phyloP scores from a whole-genome alignment of 2,797 vertebrate genomes.

The Eurystomus glaucurus region DNA sequence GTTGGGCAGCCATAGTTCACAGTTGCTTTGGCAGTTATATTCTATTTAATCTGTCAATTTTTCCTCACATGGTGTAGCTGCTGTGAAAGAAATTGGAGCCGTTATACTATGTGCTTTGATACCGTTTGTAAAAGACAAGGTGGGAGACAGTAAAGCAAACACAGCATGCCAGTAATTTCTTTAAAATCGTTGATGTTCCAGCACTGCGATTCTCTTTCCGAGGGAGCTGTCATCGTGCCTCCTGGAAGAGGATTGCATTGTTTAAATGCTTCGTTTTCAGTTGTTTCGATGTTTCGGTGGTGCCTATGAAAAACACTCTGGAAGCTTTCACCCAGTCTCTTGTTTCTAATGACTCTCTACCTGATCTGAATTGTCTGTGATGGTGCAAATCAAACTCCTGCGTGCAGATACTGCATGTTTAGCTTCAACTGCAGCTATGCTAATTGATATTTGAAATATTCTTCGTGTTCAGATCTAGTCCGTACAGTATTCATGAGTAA shows the following conservation, averaged over 20 bases:
- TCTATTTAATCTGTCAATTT: conserved; percentile 82
- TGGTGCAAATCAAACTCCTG: not conserved
- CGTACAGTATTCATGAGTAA: not conserved
- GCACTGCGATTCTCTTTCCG: not conserved
- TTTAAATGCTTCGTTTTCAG: not conserved
- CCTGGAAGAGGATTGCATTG: not conserved
- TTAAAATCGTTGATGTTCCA: conserved; percentile 67
- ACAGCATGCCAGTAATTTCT: conserved; percentile 78
- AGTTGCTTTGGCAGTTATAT: conserved; percentile 70
- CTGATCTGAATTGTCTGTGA: not conserved
- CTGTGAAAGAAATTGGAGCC: conserved; percentile 81
- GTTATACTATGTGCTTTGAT: conserved; percentile 78
- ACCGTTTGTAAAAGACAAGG: conserved; percentile 77
- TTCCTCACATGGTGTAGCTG: conserved; percentile 64
- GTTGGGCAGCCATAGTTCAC: conserved; percentile 60
- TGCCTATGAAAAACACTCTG: not conserved
- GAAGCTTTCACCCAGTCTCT: not conserved
- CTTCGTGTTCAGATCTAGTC: not conserved
- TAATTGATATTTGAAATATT: not conserved
- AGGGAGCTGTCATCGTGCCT: conserved; percentile 22
- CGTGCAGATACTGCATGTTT: fast-evolving
- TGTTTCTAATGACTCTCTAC: not conserved
- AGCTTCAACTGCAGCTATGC: not conserved
- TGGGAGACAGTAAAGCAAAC: conserved; percentile 75
- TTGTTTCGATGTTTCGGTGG: not conserved